These are phyloP conservation scores for Samia ricini DNA, from an alignment of 1,140 invertebrate genomes.

Conservation along the genomic window DNA sequence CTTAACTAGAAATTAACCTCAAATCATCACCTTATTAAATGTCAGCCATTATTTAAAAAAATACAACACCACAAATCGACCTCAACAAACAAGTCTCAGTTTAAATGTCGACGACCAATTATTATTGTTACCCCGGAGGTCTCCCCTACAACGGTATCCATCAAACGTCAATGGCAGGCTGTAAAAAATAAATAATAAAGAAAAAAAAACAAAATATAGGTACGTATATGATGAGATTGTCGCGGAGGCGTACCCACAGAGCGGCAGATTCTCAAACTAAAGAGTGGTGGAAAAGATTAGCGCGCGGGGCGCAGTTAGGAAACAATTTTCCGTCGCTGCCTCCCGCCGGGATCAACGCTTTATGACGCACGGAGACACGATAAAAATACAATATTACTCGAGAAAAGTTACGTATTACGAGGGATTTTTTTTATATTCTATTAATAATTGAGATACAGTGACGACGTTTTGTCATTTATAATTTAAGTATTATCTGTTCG, in stretches of 20 bases:
- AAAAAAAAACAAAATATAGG: not conserved
- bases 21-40: not conserved
- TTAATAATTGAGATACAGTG: not conserved
- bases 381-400: conserved; percentile 62
- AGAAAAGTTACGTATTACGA: conserved; percentile 1
- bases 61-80: not conserved
- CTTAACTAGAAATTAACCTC: not conserved
- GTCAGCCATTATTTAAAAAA: no score
- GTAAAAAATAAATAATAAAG: conserved; percentile 71
- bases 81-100: not conserved
- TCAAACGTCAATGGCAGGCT: conserved; percentile 64
- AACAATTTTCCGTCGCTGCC: conserved; percentile 67
- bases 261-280: conserved; percentile 18
- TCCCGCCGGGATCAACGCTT: conserved; percentile 39
- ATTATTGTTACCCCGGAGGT: conserved; percentile 41
- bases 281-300: conserved; percentile 46
- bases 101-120: conserved; percentile 24
- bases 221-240: conserved; percentile 53
- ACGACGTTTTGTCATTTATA: no score
- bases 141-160: conserved; percentile 38
- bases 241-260: conserved; percentile 25
- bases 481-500: no score
- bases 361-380: conserved; percentile 60
- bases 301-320: conserved; percentile 65
- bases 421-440: conserved; percentile 1